Conservation (phyloP, 2,888 invertebrate genomes). For the Cerceris ruficornis region DNA sequence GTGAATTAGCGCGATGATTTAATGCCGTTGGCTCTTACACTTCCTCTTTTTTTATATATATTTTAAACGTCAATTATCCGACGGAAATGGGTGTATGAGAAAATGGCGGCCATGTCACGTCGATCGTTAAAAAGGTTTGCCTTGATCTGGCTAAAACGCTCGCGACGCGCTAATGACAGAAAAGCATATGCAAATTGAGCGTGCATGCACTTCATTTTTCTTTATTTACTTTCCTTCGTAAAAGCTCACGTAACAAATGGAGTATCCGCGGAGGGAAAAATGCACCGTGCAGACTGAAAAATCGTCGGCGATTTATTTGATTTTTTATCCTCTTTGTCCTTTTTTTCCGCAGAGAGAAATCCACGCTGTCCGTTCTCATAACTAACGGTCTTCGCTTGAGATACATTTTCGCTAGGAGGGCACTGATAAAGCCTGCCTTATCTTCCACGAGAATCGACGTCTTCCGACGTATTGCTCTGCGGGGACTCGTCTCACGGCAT, state of each 20-base stretch:
- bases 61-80: neutral
- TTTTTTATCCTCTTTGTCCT: neutral
- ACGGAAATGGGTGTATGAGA: neutral
- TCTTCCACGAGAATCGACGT: slow-evolving; percentile 2
- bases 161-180: too few species aligned
- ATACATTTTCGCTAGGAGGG: slow-evolving; percentile 5
- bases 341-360: neutral
- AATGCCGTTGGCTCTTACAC: neutral
- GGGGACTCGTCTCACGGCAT: slow-evolving; percentile 14
- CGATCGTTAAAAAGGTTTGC: neutral
- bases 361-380: neutral
- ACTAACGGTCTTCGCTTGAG: neutral
- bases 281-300: neutral
- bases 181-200: neutral
- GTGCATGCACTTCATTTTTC: slow-evolving; percentile 3
- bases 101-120: neutral
- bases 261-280: neutral
- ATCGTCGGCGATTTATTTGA: slow-evolving; percentile 15
- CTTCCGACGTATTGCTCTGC: neutral
- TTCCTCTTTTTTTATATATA: neutral
- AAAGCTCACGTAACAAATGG: neutral
- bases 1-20: neutral
- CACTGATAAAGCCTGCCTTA: slow-evolving; percentile 21
- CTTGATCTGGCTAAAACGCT: neutral
- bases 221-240: neutral